Evolutionary conservation across 2,888 invertebrate genomes (phyloP).

Genomic region (Drosophila paracracens): DNA sequence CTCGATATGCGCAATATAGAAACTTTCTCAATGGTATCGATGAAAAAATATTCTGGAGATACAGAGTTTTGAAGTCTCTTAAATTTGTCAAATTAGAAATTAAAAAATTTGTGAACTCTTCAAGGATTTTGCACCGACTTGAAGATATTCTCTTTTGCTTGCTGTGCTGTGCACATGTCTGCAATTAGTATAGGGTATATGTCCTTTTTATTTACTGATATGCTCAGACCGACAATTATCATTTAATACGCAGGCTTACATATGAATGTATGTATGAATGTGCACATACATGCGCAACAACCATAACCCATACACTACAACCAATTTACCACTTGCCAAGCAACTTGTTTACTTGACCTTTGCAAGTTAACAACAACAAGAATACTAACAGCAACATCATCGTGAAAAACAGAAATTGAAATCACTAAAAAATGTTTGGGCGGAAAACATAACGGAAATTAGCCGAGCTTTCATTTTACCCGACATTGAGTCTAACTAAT

Average conservation of each 20-base stretch:
- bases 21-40: neutral
- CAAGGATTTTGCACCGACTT: neutral
- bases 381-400: constrained; percentile 31
- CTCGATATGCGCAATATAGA: neutral
- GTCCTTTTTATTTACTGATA: constrained; percentile 25
- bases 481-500: neutral
- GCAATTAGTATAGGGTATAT: constrained; percentile 17
- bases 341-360: constrained; percentile 66
- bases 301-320: neutral
- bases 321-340: neutral
- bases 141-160: neutral
- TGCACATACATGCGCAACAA: neutral
- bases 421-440: constrained; percentile 5
- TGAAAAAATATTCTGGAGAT: neutral
- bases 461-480: constrained; percentile 14
- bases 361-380: constrained; percentile 45
- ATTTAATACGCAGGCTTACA: constrained; percentile 45
- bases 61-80: neutral
- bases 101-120: neutral
- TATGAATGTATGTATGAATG: neutral
- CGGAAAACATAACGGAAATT: constrained; percentile 14
- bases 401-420: neutral
- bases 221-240: constrained; percentile 38
- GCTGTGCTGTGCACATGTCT: constrained; percentile 5
- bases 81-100: neutral